Conservation (phyloP, 2,797 vertebrate genomes). For the Gadopsis marmoratus region DNA sequence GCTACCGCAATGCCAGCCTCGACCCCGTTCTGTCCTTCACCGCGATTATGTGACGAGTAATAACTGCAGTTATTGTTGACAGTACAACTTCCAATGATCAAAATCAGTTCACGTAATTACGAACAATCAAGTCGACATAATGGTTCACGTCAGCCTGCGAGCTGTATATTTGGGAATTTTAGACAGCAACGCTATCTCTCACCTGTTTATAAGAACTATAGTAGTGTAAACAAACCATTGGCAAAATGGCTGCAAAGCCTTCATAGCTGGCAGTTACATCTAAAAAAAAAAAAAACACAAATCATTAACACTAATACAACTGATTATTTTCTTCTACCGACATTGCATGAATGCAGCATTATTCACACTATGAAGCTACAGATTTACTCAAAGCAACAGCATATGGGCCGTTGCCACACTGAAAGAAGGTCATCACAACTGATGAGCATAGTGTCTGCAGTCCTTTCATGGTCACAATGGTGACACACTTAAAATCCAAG, state of each 20-base stretch:
- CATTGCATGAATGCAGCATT: background rate
- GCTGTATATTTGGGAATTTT: background rate
- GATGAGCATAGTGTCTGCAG: constrained; percentile 14
- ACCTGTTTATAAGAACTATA: background rate
- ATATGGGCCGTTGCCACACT: background rate
- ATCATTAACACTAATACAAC: background rate
- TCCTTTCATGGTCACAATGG: constrained; percentile 16
- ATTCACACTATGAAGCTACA: constrained; percentile 2
- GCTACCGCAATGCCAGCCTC: background rate
- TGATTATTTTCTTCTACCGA: background rate
- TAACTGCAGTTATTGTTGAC: too few species aligned
- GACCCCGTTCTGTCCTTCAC: background rate
- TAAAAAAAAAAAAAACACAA: background rate
- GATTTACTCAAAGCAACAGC: constrained; percentile 5
- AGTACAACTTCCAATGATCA: background rate
- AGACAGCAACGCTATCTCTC: too few species aligned
- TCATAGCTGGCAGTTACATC: background rate
- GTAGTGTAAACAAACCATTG: background rate
- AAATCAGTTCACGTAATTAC: background rate
- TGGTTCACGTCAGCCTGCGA: too few species aligned
- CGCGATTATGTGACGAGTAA: background rate
- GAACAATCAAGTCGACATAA: too few species aligned
- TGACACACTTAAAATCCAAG: constrained; percentile 52
- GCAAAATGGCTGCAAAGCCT: background rate
- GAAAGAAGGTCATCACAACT: constrained; percentile 25